These are phyloP conservation scores for Sciaenops ocellatus DNA, from an alignment of 2,797 vertebrate species.

Conservation along the genomic window DNA sequence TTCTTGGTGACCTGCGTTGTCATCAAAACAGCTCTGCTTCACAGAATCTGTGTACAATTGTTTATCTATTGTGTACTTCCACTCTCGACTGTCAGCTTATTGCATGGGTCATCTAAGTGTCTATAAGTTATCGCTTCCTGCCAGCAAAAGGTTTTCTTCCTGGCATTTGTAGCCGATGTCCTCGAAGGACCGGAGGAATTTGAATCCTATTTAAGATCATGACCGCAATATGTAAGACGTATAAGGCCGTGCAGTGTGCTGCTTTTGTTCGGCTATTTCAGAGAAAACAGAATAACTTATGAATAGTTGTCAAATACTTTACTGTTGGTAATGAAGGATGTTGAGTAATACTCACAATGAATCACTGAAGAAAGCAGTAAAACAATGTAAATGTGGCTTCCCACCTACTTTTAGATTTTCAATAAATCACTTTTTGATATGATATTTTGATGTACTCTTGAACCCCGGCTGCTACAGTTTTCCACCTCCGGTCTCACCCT, in stretches of 20 bases:
- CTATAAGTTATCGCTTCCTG: constrained; percentile 54
- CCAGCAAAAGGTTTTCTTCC: constrained; percentile 23
- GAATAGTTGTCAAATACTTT: no score
- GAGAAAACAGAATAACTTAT: background rate
- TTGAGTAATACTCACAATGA: background rate
- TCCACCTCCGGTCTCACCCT: background rate
- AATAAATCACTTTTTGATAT: background rate
- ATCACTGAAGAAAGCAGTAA: background rate
- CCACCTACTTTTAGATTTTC: no score
- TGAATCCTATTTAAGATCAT: constrained; percentile 5
- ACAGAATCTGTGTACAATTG: background rate
- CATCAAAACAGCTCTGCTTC: constrained; percentile 10
- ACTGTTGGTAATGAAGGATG: background rate
- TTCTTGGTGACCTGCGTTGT: background rate
- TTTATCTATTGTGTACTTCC: constrained; percentile 22
- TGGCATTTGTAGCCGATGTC: background rate
- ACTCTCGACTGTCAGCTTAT: constrained; percentile 22
- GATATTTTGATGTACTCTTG: background rate
- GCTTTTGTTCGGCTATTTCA: background rate
- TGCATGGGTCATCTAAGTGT: constrained; percentile 29
- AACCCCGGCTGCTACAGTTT: background rate
- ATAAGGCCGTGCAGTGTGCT: background rate
- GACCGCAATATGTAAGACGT: background rate
- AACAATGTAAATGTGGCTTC: background rate
- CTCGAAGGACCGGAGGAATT: background rate